These are phyloP conservation scores for Drosophila melanosoma DNA, from an alignment of 2,888 invertebrate genomes.

Conservation along the genomic window DNA sequence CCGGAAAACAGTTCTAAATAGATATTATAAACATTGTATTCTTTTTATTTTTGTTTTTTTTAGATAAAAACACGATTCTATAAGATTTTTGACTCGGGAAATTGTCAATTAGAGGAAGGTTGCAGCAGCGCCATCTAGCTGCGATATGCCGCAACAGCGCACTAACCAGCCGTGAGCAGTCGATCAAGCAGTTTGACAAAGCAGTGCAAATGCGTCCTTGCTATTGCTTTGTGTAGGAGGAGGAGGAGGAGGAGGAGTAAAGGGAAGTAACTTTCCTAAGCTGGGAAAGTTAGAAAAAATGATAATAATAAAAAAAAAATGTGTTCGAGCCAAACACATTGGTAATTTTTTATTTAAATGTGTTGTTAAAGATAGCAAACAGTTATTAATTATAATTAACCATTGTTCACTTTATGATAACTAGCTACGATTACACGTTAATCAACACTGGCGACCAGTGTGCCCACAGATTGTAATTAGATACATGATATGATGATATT, in stretches of 20 bases:
- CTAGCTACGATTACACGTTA: not conserved
- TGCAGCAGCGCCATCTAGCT: constrained; percentile 57
- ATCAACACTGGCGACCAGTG: constrained; percentile 1
- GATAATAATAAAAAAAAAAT: constrained; percentile 13
- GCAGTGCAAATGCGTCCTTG: constrained; percentile 71
- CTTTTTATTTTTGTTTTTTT: constrained; percentile 17
- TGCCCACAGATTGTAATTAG: not conserved
- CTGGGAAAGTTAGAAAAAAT: constrained; percentile 6
- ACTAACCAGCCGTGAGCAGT: constrained; percentile 1
- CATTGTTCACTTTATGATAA: not conserved
- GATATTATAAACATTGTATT: constrained; percentile 26
- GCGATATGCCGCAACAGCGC: constrained; percentile 15
- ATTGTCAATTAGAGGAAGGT: not conserved
- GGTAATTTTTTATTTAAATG: not conserved
- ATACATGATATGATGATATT: not conserved
- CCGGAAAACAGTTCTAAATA: constrained; percentile 29
- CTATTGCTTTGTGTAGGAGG: constrained; percentile 17
- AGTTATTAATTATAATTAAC: too few relatives aligned
- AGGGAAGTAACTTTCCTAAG: constrained; percentile 6
- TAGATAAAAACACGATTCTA: not conserved
- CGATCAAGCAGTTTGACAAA: constrained; percentile 49
- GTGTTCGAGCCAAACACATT: not conserved
- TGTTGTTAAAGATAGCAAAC: not conserved
- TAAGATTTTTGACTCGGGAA: not conserved
- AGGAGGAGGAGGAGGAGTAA: not conserved